A percentile compares a stretch with the other conserved stretches of the same genome.
Evolutionary conservation across 2,888 invertebrate genomes (phyloP).

Genomic region (Tuberolachnus salignus): DNA sequence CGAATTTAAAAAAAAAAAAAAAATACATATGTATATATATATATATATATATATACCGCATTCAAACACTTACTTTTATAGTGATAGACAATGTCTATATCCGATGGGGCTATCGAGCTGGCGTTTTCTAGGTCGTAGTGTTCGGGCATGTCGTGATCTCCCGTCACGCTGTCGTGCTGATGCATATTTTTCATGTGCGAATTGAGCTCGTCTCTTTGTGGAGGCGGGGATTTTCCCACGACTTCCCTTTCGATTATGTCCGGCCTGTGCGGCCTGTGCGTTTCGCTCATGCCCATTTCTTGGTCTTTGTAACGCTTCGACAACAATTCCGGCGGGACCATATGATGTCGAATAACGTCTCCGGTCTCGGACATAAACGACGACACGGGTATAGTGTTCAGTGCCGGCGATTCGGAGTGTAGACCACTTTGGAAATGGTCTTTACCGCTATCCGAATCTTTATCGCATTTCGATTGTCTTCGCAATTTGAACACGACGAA

Average conservation of each 20-base stretch:
- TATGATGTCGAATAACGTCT: constrained; percentile 76
- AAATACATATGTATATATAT: too few relatives aligned
- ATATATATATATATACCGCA: too few relatives aligned
- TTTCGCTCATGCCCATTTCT: constrained; percentile 64
- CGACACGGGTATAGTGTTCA: constrained; percentile 62
- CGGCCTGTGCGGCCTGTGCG: constrained; percentile 75
- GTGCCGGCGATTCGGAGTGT: constrained; percentile 59
- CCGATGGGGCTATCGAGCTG: constrained; percentile 95
- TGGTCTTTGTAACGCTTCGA: constrained; percentile 89
- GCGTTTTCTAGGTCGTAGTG: constrained; percentile 97
- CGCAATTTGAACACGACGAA: constrained; percentile 90
- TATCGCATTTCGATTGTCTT: constrained; percentile 78
- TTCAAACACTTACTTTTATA: constrained; percentile 72
- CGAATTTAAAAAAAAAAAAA: neutral
- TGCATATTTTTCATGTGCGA: constrained; percentile 75
- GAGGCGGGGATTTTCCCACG: constrained; percentile 81
- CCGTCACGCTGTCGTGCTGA: constrained; percentile 63
- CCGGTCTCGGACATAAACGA: constrained; percentile 76
- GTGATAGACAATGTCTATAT: constrained; percentile 95
- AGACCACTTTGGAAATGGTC: constrained; percentile 58
- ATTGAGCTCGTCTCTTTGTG: constrained; percentile 79
- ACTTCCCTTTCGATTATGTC: constrained; percentile 93
- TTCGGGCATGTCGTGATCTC: constrained; percentile 77
- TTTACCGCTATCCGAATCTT: constrained; percentile 69
- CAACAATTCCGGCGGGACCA: constrained; percentile 79